A percentile compares a stretch with the other conserved stretches of the same genome.
These are phyloP conservation scores for Theretra japonica DNA, from an alignment of 2,888 invertebrate species.

Conservation along the genomic window DNA sequence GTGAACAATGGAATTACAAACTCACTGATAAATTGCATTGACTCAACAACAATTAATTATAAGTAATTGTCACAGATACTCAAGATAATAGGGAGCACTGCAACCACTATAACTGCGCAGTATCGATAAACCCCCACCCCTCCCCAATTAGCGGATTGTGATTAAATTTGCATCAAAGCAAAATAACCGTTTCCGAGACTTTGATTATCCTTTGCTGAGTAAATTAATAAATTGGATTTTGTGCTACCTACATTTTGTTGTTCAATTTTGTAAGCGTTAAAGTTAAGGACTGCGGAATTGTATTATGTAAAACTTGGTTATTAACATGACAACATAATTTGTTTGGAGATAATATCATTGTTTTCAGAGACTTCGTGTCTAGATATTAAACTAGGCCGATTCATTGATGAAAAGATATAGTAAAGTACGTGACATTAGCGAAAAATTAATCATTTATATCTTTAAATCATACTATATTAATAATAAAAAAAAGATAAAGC, in stretches of 20 bases:
- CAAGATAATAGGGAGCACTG: not conserved
- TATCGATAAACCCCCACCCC: not conserved
- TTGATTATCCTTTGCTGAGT: slow-evolving; percentile 12
- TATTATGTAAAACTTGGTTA: not conserved
- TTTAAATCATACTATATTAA: too few species aligned
- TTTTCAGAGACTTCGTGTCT: not conserved
- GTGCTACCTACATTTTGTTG: not conserved
- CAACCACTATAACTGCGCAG: not conserved
- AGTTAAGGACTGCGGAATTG: not conserved
- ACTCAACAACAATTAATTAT: not conserved
- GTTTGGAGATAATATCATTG: not conserved
- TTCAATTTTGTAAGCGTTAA: not conserved
- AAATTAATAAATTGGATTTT: slow-evolving; percentile 10
- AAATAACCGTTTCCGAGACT: slow-evolving; percentile 15
- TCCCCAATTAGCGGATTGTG: slow-evolving; percentile 3
- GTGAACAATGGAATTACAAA: not conserved
- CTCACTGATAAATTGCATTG: not conserved
- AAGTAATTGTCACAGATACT: not conserved
- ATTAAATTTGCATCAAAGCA: slow-evolving; percentile 16
- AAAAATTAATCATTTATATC: too few species aligned
- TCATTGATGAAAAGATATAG: too few species aligned
- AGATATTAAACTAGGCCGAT: too few species aligned
- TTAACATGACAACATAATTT: not conserved
- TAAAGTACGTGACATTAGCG: too few species aligned
- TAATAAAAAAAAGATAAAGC: too few species aligned